phyloP scores from a whole-genome alignment of 2,888 invertebrate species.

The Eilema sororculum region DNA sequence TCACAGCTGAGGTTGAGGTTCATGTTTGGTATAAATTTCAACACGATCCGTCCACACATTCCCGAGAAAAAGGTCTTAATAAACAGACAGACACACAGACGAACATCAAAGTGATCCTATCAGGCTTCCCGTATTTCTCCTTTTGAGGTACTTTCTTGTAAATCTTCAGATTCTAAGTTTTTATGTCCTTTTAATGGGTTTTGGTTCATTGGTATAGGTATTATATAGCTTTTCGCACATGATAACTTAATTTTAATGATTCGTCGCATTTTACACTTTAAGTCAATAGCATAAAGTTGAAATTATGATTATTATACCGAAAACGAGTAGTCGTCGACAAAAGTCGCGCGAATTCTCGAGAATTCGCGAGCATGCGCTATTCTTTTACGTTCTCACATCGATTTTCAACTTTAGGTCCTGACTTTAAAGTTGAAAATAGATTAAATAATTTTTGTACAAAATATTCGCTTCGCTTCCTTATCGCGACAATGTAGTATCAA shows the following conservation, averaged over 20 bases:
- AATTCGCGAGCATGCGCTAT: background rate
- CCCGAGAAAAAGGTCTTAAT: too few relatives aligned
- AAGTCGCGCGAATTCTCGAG: background rate
- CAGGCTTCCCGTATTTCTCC: too few relatives aligned
- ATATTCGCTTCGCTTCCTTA: background rate
- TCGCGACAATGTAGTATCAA: background rate
- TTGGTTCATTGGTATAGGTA: too few relatives aligned
- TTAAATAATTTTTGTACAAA: background rate
- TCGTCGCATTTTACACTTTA: background rate
- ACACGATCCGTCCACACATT: too few relatives aligned
- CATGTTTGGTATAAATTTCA: too few relatives aligned
- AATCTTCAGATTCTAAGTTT: too few relatives aligned
- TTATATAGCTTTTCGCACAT: background rate
- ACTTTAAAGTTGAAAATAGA: background rate
- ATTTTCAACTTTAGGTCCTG: background rate
- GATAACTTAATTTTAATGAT: background rate
- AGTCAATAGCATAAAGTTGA: background rate
- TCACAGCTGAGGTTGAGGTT: too few relatives aligned
- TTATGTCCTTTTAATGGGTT: too few relatives aligned
- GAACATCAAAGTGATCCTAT: too few relatives aligned
- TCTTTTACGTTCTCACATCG: background rate
- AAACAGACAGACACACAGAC: too few relatives aligned
- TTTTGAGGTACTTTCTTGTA: too few relatives aligned
- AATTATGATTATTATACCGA: background rate
- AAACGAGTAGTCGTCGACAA: background rate